Base-by-base conservation (phyloP, 2,888 invertebrate species). In the Chymomyza procnemis region DNA sequence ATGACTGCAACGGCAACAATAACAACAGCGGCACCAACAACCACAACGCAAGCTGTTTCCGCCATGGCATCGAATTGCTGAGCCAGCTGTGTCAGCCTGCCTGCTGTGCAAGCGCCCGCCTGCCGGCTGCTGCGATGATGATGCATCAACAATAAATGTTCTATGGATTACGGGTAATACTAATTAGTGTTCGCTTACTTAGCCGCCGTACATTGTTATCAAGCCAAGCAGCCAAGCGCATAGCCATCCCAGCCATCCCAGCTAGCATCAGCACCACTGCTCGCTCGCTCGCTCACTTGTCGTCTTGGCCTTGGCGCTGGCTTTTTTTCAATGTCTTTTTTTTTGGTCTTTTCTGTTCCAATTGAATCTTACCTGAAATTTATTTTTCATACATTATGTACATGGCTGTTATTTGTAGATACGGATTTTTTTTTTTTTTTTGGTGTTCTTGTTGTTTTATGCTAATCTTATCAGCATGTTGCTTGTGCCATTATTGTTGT, bases 381-480 rank as follows among this genome's bases (percentile, higher is more conserved):
- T 26, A 26, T 26, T 26, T 26, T 16, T 41, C 4, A 34, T 18
- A 41, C 0, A 5, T 2, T 19, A 19, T 21, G 55, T 21, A 19
- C 55, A n/a, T n/a, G n/a, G n/a, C n/a, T n/a, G n/a, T n/a, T n/a
- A n/a, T n/a, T n/a, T n/a, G n/a, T n/a, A n/a, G n/a, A n/a, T n/a
- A n/a, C n/a, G n/a, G n/a, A n/a, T n/a, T n/a, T n/a, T n/a, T 55
- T 55, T 12, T 19, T 55, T 55, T 55, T 19, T 55, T 55, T 4
- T 26, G 26, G 3, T 6, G 26, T 26, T 26, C 9, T 56, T 21
- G 6, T 41, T 34, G 26, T 58, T 34, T 34, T 58, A 67, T 72
- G 72, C 61, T 72, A 67, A 72, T 72, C 72, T 72, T 72, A 72
- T 72, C 73, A 67, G 67, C 50, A n/a, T 66, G 41, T 63, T 65